Base-by-base conservation (phyloP, 2,888 invertebrate genomes). In the Stegophylla sp. region DNA sequence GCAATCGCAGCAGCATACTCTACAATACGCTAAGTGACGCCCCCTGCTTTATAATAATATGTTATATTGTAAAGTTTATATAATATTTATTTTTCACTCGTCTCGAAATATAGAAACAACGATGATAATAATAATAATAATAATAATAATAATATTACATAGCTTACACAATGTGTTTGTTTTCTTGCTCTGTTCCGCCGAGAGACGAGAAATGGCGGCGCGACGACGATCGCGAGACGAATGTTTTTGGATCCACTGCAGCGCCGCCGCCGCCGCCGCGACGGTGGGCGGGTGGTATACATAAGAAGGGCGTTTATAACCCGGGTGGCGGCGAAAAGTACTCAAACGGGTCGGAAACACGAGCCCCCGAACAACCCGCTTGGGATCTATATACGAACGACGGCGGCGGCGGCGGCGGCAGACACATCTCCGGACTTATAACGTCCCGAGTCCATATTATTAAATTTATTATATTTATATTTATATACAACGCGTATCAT, bases 381-480 rank as follows among this genome's bases (percentile, higher is more conserved):
- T 34, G 77, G 77, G 77, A 79, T 79, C 59, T 20, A 59, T 69
- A 56, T 53, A 20, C 41, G 59, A 64, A n/a, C n/a, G n/a, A n/a
- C n/a, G n/a, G n/a, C n/a, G n/a, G n/a, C n/a, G n/a, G n/a, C n/a
- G n/a, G n/a, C n/a, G n/a, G n/a, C n/a, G n/a, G 67, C 66, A 45
- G n/a, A 67, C 66, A 34, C 66, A 56, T 67, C 76, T 61, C 26
- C n/a, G 76, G 67, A 67, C 67, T 77, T 59, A n/a, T 43, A 77
- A 67, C 76, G 67, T 53, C 43, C 61, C 66, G 41, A 75, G 75
- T 76, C 75, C 75, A 43, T 76, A 53, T 43, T 76, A 76, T 76
- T 76, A 76, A 76, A 76, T 64, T 76, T 76, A 76, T 76, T 64
- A 66, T 64, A 74, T 73, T n/a, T 59, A 45, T 45, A 45, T 73